Evolutionary conservation across 2,888 invertebrate species (phyloP).

Genomic region (Leucophenga montana): DNA sequence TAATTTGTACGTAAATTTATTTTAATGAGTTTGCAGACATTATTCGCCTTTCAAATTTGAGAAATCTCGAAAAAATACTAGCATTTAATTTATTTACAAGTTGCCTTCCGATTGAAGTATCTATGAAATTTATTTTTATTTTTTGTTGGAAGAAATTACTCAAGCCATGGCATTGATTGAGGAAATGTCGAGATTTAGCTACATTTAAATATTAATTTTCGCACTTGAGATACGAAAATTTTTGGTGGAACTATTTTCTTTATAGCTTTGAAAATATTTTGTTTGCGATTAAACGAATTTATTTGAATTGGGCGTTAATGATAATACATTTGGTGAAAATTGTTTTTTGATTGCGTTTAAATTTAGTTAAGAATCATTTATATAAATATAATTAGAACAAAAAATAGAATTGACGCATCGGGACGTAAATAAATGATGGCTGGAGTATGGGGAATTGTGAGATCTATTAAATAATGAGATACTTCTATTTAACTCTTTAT

Average conservation of each 20-base stretch:
- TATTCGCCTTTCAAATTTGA: not conserved
- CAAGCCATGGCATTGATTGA: slow-evolving; percentile 51
- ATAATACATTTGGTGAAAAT: too few species aligned
- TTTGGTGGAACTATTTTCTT: not conserved
- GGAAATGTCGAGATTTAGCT: slow-evolving; percentile 59
- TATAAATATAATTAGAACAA: too few species aligned
- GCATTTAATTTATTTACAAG: slow-evolving; percentile 63
- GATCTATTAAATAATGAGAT: too few species aligned
- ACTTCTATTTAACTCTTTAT: too few species aligned
- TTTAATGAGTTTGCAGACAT: slow-evolving; percentile 9
- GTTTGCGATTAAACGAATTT: not conserved
- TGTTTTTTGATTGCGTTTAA: not conserved
- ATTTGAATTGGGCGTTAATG: slow-evolving; percentile 10
- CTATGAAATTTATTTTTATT: too few species aligned
- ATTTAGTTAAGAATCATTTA: too few species aligned
- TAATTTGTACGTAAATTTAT: slow-evolving; percentile 18
- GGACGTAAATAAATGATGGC: too few species aligned
- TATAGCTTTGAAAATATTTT: slow-evolving; percentile 16
- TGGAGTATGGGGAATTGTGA: too few species aligned
- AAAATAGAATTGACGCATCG: too few species aligned
- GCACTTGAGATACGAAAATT: slow-evolving; percentile 27
- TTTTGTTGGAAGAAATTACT: slow-evolving; percentile 42
- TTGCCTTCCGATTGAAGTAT: slow-evolving; percentile 37
- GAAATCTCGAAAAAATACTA: slow-evolving; percentile 33
- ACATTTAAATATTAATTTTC: slow-evolving; percentile 45